Conservation (phyloP, 2,797 vertebrate genomes). For the Nothura maculosa region DNA sequence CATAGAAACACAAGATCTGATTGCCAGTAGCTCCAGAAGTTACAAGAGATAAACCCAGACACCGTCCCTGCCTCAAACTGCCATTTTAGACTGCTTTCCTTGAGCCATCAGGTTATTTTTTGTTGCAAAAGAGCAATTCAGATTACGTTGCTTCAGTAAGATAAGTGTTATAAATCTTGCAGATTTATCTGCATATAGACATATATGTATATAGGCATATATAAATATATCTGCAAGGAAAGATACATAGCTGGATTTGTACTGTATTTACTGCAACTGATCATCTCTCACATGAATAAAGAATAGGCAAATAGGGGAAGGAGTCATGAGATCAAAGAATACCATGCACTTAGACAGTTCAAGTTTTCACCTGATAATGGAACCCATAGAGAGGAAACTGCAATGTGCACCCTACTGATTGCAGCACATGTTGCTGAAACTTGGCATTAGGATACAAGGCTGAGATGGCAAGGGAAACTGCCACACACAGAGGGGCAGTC, state of each 20-base stretch:
- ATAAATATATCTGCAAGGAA: neutral
- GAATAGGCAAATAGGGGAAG: neutral
- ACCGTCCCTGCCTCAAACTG: neutral
- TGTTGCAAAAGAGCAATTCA: neutral
- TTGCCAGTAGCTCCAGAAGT: neutral
- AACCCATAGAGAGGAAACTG: neutral
- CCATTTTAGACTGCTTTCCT: neutral
- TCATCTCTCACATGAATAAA: neutral
- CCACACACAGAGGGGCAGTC: neutral
- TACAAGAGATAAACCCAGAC: neutral
- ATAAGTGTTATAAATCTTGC: neutral
- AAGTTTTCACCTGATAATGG: neutral
- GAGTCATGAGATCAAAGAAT: neutral
- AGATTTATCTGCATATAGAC: neutral
- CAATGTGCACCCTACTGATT: neutral
- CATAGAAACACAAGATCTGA: neutral
- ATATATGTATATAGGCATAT: no score
- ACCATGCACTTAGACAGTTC: neutral
- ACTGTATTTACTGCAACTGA: neutral
- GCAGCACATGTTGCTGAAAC: neutral
- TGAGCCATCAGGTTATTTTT: neutral
- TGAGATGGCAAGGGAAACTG: neutral
- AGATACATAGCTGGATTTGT: neutral
- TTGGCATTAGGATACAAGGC: neutral
- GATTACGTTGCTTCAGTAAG: neutral